Percentiles rank a stretch among this genome's conserved stretches.
These are phyloP conservation scores for Orussus abietinus DNA, from an alignment of 1,140 invertebrate species.

Conservation along the genomic window DNA sequence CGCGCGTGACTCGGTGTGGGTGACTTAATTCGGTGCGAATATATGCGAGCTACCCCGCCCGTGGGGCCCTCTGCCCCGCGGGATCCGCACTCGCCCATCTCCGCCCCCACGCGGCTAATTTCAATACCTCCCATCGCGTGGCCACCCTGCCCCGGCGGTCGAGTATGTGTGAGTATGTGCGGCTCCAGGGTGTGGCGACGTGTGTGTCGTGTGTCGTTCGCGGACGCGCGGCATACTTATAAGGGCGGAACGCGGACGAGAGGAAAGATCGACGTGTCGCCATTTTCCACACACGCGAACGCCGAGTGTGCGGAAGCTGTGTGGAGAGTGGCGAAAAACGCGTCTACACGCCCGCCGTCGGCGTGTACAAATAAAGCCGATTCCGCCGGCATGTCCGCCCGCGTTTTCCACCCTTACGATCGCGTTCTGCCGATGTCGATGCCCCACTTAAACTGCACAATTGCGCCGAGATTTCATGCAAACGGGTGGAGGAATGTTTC, in stretches of 20 bases:
- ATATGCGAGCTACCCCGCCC: constrained; percentile 17
- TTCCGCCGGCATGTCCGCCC: no score
- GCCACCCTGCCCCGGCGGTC: constrained; percentile 5
- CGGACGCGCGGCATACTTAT: no score
- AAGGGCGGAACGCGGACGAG: no score
- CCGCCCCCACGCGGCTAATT: constrained; percentile 32
- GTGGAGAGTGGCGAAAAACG: neutral
- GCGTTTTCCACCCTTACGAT: no score
- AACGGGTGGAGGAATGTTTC: no score
- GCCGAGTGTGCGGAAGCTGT: constrained; percentile 1
- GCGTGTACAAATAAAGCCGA: neutral
- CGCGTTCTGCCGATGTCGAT: no score
- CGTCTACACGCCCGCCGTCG: neutral
- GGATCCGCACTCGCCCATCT: constrained; percentile 19
- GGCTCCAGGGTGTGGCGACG: neutral
- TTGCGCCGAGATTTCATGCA: no score
- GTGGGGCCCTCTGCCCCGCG: constrained; percentile 17
- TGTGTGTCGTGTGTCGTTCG: neutral
- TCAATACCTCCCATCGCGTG: constrained; percentile 29
- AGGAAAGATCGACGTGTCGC: no score
- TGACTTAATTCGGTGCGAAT: constrained; percentile 28
- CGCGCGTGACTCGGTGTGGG: constrained; percentile 14
- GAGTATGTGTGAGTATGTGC: constrained; percentile 15
- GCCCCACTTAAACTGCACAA: no score
- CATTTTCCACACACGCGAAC: no score